Evolutionary conservation across 2,888 invertebrate species (phyloP).

Genomic region (Drosophila diplacantha): DNA sequence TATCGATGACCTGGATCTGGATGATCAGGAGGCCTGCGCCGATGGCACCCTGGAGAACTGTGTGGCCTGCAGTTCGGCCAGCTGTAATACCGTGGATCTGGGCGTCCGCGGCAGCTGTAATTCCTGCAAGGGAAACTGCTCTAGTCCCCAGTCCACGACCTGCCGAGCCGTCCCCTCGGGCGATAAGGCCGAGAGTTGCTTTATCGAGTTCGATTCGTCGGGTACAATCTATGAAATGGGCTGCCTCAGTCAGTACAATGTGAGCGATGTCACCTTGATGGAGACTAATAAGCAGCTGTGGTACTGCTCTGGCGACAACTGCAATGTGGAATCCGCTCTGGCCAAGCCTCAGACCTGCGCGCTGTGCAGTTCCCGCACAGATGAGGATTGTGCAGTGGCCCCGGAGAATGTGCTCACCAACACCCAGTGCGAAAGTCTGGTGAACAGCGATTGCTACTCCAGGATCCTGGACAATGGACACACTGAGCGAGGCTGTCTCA

Average conservation of each 20-base stretch:
- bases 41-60: slow-evolving; percentile 50
- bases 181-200: slow-evolving; percentile 63
- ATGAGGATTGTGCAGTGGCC: slow-evolving; percentile 59
- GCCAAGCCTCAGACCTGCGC: slow-evolving; percentile 54
- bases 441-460: slow-evolving; percentile 68
- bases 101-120: slow-evolving; percentile 66
- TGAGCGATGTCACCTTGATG: slow-evolving; percentile 47
- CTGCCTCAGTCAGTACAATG: slow-evolving; percentile 69
- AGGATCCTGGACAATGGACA: slow-evolving; percentile 64
- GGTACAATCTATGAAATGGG: slow-evolving; percentile 57
- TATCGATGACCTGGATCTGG: slow-evolving; percentile 69
- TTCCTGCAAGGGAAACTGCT: slow-evolving; percentile 65
- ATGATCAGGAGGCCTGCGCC: slow-evolving; percentile 61
- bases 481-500: slow-evolving; percentile 72
- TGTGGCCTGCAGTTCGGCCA: slow-evolving; percentile 49
- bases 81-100: slow-evolving; percentile 63
- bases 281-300: slow-evolving; percentile 59
- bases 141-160: slow-evolving; percentile 41
- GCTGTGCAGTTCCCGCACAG: slow-evolving; percentile 67
- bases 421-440: slow-evolving; percentile 47
- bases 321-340: slow-evolving; percentile 60
- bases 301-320: slow-evolving; percentile 67
- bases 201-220: slow-evolving; percentile 55
- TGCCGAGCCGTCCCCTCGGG: slow-evolving; percentile 60
- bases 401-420: slow-evolving; percentile 37